Evolutionary conservation across 2,113 vertebrate species (phyloP).

Genomic region (Chamaetylas fuelleborni): DNA sequence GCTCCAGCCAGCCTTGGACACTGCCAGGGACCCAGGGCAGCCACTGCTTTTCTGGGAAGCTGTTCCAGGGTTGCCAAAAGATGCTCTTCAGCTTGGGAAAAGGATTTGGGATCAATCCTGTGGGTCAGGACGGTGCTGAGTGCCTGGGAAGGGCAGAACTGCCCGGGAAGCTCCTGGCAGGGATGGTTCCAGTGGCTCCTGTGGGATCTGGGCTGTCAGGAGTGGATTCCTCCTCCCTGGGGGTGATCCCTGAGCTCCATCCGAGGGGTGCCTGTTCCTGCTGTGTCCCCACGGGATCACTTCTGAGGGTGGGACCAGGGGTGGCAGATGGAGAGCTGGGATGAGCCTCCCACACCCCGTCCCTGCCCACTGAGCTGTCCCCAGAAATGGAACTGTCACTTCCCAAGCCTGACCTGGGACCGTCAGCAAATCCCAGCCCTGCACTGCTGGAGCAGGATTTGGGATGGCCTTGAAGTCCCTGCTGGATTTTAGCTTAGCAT

Average conservation of each 20-base stretch:
- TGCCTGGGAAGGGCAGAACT: neutral
- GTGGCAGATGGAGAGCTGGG: neutral
- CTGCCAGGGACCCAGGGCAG: neutral
- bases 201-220: neutral
- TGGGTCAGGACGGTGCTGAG: neutral
- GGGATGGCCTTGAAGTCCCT: neutral
- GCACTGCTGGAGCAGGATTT: neutral
- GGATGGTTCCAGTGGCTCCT: neutral
- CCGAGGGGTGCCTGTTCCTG: neutral
- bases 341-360: fast-evolving
- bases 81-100: neutral
- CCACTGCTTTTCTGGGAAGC: neutral
- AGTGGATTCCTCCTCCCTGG: neutral
- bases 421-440: neutral
- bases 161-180: neutral
- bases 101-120: neutral
- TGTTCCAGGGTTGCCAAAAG: neutral
- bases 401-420: fast-evolving
- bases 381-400: neutral
- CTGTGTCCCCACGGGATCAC: neutral
- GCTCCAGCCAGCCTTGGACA: neutral
- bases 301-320: fast-evolving
- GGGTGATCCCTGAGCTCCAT: neutral
- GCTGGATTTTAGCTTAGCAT: neutral
- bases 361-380: neutral